Percentiles rank a stretch among this genome's conserved stretches.
These are phyloP conservation scores for Sebastes umbrosus DNA, from an alignment of 2,797 vertebrate species.

Conservation along the genomic window DNA sequence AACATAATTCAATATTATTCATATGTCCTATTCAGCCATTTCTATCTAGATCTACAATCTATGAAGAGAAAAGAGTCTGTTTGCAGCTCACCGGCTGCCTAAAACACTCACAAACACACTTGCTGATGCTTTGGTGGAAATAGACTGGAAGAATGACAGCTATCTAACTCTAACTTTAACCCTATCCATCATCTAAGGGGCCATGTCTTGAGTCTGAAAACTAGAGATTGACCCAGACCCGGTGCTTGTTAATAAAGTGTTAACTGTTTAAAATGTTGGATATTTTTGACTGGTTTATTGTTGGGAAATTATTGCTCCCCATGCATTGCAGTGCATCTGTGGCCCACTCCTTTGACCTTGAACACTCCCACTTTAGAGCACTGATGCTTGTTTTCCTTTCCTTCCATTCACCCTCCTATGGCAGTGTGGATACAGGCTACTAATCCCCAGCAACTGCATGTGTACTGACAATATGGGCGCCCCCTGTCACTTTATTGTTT, in stretches of 20 bases:
- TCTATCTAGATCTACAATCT: not conserved
- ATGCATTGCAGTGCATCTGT: constrained; percentile 17
- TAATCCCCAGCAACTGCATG: constrained; percentile 48
- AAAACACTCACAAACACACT: not conserved
- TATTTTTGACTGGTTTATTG: not conserved
- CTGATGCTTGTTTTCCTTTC: constrained; percentile 18
- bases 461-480: constrained; percentile 75
- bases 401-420: not conserved
- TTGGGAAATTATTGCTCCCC: not conserved
- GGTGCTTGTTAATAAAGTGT: not conserved
- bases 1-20: not conserved
- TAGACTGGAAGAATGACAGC: not conserved
- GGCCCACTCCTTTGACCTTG: constrained; percentile 3
- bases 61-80: not conserved
- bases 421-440: constrained; percentile 13
- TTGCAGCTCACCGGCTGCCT: not conserved
- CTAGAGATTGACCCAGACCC: not conserved
- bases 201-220: not conserved
- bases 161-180: not conserved
- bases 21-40: not conserved
- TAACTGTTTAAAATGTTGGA: not conserved
- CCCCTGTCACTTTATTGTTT: constrained; percentile 44
- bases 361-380: constrained; percentile 6
- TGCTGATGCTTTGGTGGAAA: not conserved
- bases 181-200: not conserved